Evolutionary conservation across 37 sponge, comb jelly and placozoan genomes (phyloP).

Genomic region (Halisarca cf. caerulea): DNA sequence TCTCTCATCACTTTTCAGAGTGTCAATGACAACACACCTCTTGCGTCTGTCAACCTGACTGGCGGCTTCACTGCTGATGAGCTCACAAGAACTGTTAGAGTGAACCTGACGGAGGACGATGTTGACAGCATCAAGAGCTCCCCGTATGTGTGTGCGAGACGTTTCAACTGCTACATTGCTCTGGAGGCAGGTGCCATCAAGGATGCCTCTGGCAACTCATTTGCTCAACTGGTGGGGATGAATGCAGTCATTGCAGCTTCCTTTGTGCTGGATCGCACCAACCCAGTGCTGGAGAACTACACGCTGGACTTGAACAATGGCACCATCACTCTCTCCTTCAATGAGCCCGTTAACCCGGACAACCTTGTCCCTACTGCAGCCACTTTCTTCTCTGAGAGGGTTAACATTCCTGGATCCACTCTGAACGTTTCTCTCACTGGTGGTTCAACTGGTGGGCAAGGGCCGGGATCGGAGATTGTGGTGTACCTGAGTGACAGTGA

Average conservation of each 20-base stretch:
- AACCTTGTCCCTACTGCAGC: constrained; percentile 35
- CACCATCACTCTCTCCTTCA: constrained; percentile 64
- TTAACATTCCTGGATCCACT: not conserved
- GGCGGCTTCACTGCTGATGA: constrained; percentile 29
- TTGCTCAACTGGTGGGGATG: not conserved
- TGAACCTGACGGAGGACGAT: constrained; percentile 56
- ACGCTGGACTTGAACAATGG: constrained; percentile 78
- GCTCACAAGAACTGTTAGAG: constrained; percentile 24
- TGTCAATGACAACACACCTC: constrained; percentile 39
- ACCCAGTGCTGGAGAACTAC: constrained; percentile 61
- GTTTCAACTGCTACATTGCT: constrained; percentile 78
- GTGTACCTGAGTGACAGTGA: constrained; percentile 57
- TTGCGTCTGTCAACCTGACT: constrained; percentile 40
- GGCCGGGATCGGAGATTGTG: constrained; percentile 14
- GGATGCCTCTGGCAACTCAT: constrained; percentile 53
- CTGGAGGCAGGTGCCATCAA: constrained; percentile 23
- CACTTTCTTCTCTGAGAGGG: constrained; percentile 57
- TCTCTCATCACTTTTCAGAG: constrained; percentile 63
- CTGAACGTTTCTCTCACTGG: constrained; percentile 60
- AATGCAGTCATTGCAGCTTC: constrained; percentile 29
- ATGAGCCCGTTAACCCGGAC: constrained; percentile 67
- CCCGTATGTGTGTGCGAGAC: constrained; percentile 63
- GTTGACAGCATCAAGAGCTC: constrained; percentile 50
- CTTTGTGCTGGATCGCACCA: constrained; percentile 59
- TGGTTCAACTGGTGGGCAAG: constrained; percentile 36